These are phyloP conservation scores for Pogonognathellus flavescens DNA, from an alignment of 1,140 invertebrate species.

Conservation along the genomic window DNA sequence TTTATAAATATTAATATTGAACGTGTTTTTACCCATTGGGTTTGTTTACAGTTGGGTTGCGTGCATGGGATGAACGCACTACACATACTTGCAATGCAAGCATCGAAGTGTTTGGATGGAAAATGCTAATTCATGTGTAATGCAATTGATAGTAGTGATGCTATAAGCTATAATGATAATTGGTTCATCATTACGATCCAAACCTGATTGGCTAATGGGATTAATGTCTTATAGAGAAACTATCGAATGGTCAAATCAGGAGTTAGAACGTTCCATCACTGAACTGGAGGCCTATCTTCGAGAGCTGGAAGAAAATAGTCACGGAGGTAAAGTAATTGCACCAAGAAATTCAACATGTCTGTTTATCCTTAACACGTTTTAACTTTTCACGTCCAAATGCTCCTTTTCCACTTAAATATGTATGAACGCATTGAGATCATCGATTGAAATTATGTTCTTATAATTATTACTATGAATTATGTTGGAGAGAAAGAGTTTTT, in stretches of 20 bases:
- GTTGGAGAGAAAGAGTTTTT: too few relatives aligned
- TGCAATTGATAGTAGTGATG: too few relatives aligned
- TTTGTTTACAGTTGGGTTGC: too few relatives aligned
- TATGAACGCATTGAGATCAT: neutral
- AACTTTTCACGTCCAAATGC: neutral
- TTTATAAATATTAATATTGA: too few relatives aligned
- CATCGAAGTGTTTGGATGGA: too few relatives aligned
- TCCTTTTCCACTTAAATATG: neutral
- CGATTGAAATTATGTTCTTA: constrained; percentile 18
- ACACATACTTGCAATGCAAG: too few relatives aligned
- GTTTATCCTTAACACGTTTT: neutral
- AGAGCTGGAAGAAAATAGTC: constrained; percentile 64
- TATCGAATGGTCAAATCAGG: constrained; percentile 67
- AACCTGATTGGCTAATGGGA: constrained; percentile 44
- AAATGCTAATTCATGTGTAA: too few relatives aligned
- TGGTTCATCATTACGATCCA: neutral
- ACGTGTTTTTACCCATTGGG: too few relatives aligned
- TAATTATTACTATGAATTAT: too few relatives aligned
- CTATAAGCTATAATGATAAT: too few relatives aligned
- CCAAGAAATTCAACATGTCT: neutral
- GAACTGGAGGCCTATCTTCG: constrained; percentile 65
- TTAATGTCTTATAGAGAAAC: constrained; percentile 61
- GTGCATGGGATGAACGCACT: too few relatives aligned
- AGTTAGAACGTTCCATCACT: constrained; percentile 66
- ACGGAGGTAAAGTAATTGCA: constrained; percentile 56